These are phyloP conservation scores for Opisthograptis luteolata DNA, from an alignment of 2,888 invertebrate genomes.

Conservation along the genomic window DNA sequence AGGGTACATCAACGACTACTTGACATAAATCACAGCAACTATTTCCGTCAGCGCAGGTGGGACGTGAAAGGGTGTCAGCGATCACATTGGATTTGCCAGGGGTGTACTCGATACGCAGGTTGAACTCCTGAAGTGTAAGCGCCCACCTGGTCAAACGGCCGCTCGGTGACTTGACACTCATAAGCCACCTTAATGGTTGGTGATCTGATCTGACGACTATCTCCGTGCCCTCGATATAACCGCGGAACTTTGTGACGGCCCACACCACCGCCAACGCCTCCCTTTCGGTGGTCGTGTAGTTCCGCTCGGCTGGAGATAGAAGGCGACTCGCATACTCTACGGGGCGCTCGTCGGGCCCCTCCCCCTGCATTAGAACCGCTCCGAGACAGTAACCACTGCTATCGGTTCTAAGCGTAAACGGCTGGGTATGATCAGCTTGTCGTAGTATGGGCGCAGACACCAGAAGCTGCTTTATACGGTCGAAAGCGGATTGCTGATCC, in stretches of 20 bases:
- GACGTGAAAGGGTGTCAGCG: background rate
- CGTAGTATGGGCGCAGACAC: background rate
- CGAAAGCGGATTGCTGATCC: background rate
- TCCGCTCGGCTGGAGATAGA: slow-evolving; percentile 14
- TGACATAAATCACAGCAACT: background rate
- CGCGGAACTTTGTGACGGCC: slow-evolving; percentile 29
- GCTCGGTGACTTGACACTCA: background rate
- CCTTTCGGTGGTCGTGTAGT: slow-evolving; percentile 14
- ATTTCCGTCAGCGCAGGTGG: background rate
- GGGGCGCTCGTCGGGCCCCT: no score
- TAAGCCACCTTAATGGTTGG: background rate
- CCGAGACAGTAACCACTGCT: background rate
- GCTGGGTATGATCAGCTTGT: background rate
- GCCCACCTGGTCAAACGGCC: background rate
- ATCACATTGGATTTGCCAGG: background rate
- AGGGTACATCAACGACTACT: background rate
- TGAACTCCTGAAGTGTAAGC: background rate
- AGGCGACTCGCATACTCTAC: slow-evolving; percentile 33
- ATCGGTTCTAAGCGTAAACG: background rate
- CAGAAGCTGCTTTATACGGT: background rate
- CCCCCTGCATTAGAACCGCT: no score
- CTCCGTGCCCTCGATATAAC: slow-evolving; percentile 50
- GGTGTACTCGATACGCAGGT: background rate
- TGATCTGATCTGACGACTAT: background rate
- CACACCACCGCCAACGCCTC: background rate